Percentiles rank a stretch among this genome's conserved stretches.
These are phyloP conservation scores for Xenentodon cancila DNA, from an alignment of 2,797 vertebrate species.

Conservation along the genomic window DNA sequence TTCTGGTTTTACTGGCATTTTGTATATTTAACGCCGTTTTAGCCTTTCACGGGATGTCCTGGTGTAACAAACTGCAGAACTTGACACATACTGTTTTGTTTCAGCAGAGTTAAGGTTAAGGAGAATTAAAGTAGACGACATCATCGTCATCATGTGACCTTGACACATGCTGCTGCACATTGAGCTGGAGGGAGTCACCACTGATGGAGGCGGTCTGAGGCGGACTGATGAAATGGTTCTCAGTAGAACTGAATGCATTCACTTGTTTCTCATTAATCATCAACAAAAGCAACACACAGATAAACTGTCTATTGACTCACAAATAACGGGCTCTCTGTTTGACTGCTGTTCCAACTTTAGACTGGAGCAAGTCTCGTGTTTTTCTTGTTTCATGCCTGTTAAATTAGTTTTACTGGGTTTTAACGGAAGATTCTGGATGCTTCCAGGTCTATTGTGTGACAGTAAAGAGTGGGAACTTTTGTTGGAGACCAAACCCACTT, in stretches of 20 bases:
- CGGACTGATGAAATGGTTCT: slow-evolving; percentile 6
- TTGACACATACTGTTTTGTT: slow-evolving; percentile 12
- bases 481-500: no score
- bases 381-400: neutral
- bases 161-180: slow-evolving; percentile 10
- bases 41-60: no score
- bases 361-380: no score
- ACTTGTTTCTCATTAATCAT: slow-evolving; percentile 15
- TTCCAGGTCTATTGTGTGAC: no score
- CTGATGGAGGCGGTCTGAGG: slow-evolving; percentile 3
- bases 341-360: slow-evolving; percentile 14
- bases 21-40: no score
- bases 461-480: no score
- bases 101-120: slow-evolving; percentile 57
- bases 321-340: neutral
- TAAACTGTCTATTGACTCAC: neutral
- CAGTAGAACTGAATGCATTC: neutral
- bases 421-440: neutral
- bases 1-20: neutral
- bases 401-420: slow-evolving; percentile 25
- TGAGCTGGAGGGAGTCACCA: slow-evolving; percentile 24
- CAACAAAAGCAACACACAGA: neutral
- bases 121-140: neutral
- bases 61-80: neutral
- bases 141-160: slow-evolving; percentile 8